These are phyloP conservation scores for Limanda limanda DNA, from an alignment of 2,113 vertebrate genomes.

Conservation along the genomic window DNA sequence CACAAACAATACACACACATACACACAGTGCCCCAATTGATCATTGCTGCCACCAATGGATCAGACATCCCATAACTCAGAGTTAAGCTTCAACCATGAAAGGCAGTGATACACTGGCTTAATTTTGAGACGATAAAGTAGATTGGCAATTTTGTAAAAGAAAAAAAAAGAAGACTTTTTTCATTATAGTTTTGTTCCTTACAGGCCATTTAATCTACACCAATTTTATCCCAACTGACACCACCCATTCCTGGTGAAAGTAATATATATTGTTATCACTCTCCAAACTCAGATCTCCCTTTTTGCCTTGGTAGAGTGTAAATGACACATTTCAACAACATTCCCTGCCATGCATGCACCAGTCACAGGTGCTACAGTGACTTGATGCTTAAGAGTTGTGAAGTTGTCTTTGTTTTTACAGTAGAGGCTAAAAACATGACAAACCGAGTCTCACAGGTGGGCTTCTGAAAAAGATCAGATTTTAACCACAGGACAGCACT, in stretches of 20 bases:
- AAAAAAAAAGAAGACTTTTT: slow-evolving; percentile 16
- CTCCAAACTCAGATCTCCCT: background rate
- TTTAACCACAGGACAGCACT: background rate
- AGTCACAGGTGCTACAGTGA: background rate
- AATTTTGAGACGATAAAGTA: slow-evolving; percentile 73
- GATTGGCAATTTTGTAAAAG: slow-evolving; percentile 57
- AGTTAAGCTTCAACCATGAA: slow-evolving; percentile 56
- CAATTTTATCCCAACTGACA: slow-evolving; percentile 56
- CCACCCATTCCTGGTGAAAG: slow-evolving; percentile 45
- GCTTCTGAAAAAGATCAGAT: background rate
- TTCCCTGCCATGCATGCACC: background rate
- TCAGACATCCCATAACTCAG: slow-evolving; percentile 66
- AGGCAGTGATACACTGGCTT: slow-evolving; percentile 70
- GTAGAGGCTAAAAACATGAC: background rate
- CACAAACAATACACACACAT: slow-evolving; percentile 18
- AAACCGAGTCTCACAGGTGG: background rate
- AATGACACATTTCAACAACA: background rate
- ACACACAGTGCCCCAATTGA: slow-evolving; percentile 31
- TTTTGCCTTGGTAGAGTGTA: background rate
- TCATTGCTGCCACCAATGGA: slow-evolving; percentile 62
- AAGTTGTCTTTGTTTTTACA: background rate
- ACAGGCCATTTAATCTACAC: slow-evolving; percentile 50
- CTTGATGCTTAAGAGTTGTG: background rate
- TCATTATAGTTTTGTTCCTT: slow-evolving; percentile 56
- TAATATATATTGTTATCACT: slow-evolving; percentile 28